phyloP scores from a whole-genome alignment of 2,888 invertebrate species.

The Limnephilus auricula region DNA sequence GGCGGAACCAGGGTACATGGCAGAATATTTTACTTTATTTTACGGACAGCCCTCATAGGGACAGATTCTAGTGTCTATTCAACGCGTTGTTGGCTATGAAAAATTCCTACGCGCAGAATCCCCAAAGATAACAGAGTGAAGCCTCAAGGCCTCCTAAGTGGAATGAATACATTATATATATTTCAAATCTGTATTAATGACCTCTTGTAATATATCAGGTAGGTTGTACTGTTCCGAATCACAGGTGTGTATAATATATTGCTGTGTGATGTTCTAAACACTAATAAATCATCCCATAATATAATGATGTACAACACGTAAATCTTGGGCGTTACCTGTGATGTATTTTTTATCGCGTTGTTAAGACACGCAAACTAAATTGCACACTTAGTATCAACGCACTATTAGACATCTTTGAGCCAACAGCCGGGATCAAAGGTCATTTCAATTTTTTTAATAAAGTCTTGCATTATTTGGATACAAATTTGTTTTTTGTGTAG shows the following conservation, averaged over 20 bases:
- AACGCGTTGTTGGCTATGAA: not conserved
- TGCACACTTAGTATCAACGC: not conserved
- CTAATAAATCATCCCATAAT: not conserved
- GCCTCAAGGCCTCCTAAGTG: not conserved
- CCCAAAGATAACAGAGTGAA: not conserved
- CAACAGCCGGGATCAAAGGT: not conserved
- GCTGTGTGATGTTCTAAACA: not conserved
- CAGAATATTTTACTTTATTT: no score
- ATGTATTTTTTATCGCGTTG: not conserved
- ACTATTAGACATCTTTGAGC: not conserved
- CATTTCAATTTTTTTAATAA: not conserved
- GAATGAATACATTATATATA: not conserved
- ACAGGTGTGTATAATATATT: not conserved
- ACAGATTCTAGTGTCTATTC: no score
- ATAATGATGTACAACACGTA: slow-evolving; percentile 2
- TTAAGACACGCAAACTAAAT: not conserved
- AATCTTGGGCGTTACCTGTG: not conserved
- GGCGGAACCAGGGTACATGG: no score
- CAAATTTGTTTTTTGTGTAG: no score
- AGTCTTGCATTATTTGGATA: not conserved
- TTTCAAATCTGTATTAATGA: not conserved
- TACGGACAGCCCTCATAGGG: no score
- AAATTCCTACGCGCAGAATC: not conserved
- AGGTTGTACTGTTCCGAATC: not conserved
- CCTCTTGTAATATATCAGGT: slow-evolving; percentile 7